Percentiles rank a stretch among this genome's conserved stretches.
phyloP scores from a whole-genome alignment of 1,140 invertebrate species.

The Hermetia illucens region DNA sequence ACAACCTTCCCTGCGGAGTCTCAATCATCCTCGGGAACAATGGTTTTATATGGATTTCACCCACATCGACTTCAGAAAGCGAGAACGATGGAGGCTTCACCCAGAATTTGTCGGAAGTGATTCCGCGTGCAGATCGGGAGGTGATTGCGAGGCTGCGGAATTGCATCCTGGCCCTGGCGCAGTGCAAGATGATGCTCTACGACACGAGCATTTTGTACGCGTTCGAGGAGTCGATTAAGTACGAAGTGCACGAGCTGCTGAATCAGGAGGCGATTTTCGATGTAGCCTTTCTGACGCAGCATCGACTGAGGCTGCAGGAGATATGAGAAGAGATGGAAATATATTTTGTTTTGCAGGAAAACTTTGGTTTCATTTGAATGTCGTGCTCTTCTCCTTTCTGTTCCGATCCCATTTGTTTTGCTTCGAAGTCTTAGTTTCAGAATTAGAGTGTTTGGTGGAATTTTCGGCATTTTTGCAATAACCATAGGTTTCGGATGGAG shows the following conservation, averaged over 20 bases:
- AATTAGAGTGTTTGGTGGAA: no score
- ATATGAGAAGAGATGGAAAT: no score
- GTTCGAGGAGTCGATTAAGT: constrained; percentile 79
- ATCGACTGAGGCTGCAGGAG: constrained; percentile 35
- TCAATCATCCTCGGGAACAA: constrained; percentile 93
- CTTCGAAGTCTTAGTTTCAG: no score
- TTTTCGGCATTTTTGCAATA: no score
- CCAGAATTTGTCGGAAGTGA: constrained; percentile 58
- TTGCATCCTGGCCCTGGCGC: constrained; percentile 72
- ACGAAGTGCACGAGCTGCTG: constrained; percentile 61
- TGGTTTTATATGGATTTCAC: constrained; percentile 91
- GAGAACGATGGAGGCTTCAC: constrained; percentile 64
- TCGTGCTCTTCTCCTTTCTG: no score
- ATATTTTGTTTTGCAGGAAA: no score
- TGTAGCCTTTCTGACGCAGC: constrained; percentile 53
- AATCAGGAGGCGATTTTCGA: constrained; percentile 70
- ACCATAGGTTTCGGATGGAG: no score
- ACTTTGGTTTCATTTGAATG: no score
- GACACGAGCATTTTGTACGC: constrained; percentile 87
- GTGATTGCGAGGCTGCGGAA: constrained; percentile 78
- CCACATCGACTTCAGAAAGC: constrained; percentile 45
- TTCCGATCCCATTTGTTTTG: no score
- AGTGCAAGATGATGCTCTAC: constrained; percentile 76
- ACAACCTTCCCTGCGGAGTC: constrained; percentile 79
- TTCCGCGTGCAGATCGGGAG: constrained; percentile 57